Conservation (phyloP, 2,888 invertebrate genomes). For the Eustalomyia histrio region DNA sequence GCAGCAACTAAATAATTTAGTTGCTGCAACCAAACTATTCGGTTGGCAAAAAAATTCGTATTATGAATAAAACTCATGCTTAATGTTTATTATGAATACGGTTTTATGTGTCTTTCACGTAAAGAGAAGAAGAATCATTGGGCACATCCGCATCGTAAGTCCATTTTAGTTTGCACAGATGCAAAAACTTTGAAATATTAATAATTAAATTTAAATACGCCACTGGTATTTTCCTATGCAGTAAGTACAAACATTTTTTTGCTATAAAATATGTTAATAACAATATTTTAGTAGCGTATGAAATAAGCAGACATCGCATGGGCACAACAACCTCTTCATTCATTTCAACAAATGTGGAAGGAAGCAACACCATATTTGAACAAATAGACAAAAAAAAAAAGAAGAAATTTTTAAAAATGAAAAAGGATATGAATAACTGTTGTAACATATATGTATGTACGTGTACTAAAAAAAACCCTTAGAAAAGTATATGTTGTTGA, state of each 20-base stretch:
- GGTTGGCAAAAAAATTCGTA: too few species aligned
- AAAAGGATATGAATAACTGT: constrained; percentile 21
- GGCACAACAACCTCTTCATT: constrained; percentile 9
- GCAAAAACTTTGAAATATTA: too few species aligned
- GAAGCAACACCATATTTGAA: constrained; percentile 22
- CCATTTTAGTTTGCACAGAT: too few species aligned
- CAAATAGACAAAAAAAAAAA: constrained; percentile 35
- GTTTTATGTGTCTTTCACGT: too few species aligned
- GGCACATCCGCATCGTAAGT: too few species aligned
- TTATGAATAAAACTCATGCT: too few species aligned
- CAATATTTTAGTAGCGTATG: not conserved
- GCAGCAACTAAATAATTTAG: too few species aligned
- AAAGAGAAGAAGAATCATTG: too few species aligned
- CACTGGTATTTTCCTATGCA: not conserved
- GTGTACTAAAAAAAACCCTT: not conserved
- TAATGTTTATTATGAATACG: too few species aligned
- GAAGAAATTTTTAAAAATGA: too few species aligned
- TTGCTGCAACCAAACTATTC: too few species aligned
- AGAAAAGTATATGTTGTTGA: not conserved
- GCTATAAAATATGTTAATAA: constrained; percentile 2
- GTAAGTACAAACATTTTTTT: not conserved
- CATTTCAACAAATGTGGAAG: constrained; percentile 8
- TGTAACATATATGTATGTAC: too few species aligned
- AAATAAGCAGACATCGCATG: constrained; percentile 30
- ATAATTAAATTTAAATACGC: not conserved